Base-by-base conservation (phyloP, 2,113 vertebrate genomes). In the Salvelinus namaycush region DNA sequence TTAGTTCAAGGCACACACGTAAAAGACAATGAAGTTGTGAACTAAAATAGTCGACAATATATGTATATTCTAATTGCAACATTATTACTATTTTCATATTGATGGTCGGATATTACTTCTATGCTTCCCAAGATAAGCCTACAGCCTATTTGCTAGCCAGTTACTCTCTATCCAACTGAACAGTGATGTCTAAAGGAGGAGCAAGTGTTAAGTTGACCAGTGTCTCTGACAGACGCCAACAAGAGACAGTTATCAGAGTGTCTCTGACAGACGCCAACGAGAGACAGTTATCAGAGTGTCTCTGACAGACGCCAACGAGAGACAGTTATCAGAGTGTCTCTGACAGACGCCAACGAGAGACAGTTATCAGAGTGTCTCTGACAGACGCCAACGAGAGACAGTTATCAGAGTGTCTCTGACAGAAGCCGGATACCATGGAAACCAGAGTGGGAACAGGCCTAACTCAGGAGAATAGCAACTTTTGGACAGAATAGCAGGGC, bases 201-300 rank as follows among this genome's bases (percentile, higher is more conserved):
- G 64, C 74, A 80, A 80, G 80, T 82, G 80, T 77, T 75, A 80
- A 82, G 60, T 79, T 79, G 76, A 34, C 1, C 34, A 31, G 31
- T 31, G 31, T 34, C 31, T 34, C 31, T 39, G 34, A 39, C 8
- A 39, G 34, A 39, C 7, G 34, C 34, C 7, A 39, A 8, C 1
- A 1, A 39, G 34, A 39, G 8, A 39, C 34, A 7, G 6, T 39
- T 39, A 39, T 39, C 8, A 39, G 34, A 39, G 8, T 9, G 8
- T 39, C 31, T 34, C 31, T 6, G 31, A 31, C 31, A 31, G 31
- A 31, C 5, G 31, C 31, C 31, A 31, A 31, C 4, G 5, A 31
- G 31, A 31, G 6, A 34, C 31, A 5, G 4, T 34, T 34, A n/a
- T n/a, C n/a, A 7, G 6, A 34, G 34, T 34, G 34, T 34, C 34